Conservation (phyloP, 2,797 vertebrate species). For the Brotogeris chrysoptera region DNA sequence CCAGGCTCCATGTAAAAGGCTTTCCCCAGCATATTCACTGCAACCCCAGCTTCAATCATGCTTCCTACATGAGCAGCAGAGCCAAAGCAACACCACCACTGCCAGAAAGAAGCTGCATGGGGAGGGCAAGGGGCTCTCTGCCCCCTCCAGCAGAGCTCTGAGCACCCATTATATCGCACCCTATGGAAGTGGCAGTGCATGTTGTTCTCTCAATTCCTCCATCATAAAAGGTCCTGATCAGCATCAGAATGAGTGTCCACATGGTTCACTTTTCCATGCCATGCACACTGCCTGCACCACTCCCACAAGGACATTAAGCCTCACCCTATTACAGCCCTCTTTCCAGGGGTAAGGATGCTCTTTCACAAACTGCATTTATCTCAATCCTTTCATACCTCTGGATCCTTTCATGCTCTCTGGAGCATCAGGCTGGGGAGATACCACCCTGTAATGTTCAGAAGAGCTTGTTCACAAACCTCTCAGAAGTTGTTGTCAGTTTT, state of each 20-base stretch:
- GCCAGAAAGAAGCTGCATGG: rapidly evolving
- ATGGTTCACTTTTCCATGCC: neutral
- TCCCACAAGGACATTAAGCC: neutral
- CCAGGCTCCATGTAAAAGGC: rapidly evolving
- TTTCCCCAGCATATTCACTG: neutral
- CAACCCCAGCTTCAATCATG: neutral
- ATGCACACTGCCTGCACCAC: neutral
- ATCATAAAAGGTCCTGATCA: neutral
- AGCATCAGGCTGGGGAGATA: neutral
- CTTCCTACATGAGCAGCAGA: neutral
- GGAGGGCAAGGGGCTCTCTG: neutral
- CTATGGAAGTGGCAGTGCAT: rapidly evolving
- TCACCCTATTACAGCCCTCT: rapidly evolving
- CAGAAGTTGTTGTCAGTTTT: neutral
- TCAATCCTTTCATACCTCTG: neutral
- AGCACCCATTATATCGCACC: neutral
- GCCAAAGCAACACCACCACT: neutral
- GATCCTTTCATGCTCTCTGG: neutral
- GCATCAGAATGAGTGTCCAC: neutral
- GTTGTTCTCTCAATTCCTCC: neutral
- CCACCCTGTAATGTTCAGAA: neutral
- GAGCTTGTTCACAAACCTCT: neutral
- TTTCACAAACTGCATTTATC: neutral
- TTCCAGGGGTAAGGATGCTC: neutral
- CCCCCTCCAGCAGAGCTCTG: neutral